Percentiles rank a stretch among this genome's conserved stretches.
Evolutionary conservation across 2,888 invertebrate genomes (phyloP).

Genomic region (Pandemis corylana): DNA sequence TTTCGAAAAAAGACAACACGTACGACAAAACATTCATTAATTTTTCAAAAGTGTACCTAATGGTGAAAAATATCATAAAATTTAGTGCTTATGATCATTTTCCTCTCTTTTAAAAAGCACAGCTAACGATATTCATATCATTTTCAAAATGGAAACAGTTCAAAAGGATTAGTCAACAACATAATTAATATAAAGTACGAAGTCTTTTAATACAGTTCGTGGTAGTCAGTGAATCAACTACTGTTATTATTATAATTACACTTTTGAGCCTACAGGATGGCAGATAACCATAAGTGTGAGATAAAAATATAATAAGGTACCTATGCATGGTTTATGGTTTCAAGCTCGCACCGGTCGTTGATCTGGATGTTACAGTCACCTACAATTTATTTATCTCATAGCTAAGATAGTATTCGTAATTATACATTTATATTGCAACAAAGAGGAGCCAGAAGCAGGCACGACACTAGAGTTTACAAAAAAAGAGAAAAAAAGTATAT

Average conservation of each 20-base stretch:
- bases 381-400: not conserved
- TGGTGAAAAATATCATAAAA: too few species aligned
- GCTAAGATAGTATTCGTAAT: not conserved
- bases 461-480: too few species aligned
- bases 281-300: not conserved
- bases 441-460: too few species aligned
- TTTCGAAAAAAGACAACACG: constrained; percentile 2
- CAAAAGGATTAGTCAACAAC: not conserved
- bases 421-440: too few species aligned
- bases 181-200: not conserved
- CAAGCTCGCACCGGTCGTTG: too few species aligned
- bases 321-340: not conserved
- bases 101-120: too few species aligned
- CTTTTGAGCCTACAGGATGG: not conserved
- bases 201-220: not conserved
- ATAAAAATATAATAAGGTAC: not conserved
- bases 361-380: not conserved
- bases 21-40: not conserved
- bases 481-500: too few species aligned
- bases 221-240: not conserved
- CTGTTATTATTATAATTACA: not conserved
- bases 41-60: too few species aligned
- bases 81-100: too few species aligned
- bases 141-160: constrained; percentile 7
- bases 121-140: not conserved